phyloP scores from a whole-genome alignment of 2,888 invertebrate species.

The Melieria picta region DNA sequence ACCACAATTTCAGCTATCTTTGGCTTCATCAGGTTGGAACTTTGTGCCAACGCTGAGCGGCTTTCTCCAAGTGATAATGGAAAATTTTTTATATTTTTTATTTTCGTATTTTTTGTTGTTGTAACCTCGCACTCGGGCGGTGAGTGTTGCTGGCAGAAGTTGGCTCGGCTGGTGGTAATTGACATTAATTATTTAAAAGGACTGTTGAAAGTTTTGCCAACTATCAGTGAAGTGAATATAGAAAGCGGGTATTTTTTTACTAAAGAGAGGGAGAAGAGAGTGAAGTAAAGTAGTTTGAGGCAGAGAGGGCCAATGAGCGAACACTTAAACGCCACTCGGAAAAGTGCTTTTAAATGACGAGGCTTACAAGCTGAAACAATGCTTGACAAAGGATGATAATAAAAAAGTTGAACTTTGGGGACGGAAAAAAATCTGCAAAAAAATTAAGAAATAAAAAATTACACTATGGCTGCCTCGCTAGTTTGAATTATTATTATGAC shows the following conservation, averaged over 20 bases:
- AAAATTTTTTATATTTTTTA: neutral
- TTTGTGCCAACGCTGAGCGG: constrained; percentile 9
- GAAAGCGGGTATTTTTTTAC: too few relatives aligned
- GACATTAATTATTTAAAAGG: constrained; percentile 64
- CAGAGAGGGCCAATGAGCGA: too few relatives aligned
- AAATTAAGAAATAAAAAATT: neutral
- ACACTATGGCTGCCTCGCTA: too few relatives aligned
- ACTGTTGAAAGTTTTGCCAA: constrained; percentile 46
- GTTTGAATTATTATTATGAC: neutral
- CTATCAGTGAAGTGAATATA: constrained; percentile 19
- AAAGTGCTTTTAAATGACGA: constrained; percentile 24
- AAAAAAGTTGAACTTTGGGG: neutral
- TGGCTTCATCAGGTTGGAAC: constrained; percentile 43
- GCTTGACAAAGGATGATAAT: constrained; percentile 21
- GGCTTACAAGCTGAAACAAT: constrained; percentile 16
- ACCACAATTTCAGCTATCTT: constrained; percentile 34
- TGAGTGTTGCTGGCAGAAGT: constrained; percentile 48
- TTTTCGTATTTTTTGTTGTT: neutral
- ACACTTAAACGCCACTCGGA: neutral
- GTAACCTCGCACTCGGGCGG: neutral
- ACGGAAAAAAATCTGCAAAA: neutral
- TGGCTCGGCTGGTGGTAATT: constrained; percentile 53
- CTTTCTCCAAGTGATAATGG: neutral
- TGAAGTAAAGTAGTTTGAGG: too few relatives aligned
- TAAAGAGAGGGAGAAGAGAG: too few relatives aligned